These are phyloP conservation scores for Torymus auratus DNA, from an alignment of 2,888 invertebrate genomes.

Conservation along the genomic window DNA sequence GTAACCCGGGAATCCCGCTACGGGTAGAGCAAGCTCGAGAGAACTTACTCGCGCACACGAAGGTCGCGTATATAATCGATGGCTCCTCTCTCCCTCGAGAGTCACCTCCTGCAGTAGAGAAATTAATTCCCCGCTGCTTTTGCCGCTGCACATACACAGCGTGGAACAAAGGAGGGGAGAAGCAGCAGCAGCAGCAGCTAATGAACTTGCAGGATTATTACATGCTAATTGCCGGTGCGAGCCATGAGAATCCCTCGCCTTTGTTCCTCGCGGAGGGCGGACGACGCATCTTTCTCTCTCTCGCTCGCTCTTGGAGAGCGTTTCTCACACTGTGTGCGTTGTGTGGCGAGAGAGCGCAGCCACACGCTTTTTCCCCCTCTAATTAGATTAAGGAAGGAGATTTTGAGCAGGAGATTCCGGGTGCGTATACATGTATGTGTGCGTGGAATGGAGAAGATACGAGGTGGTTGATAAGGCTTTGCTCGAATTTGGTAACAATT, in stretches of 20 bases:
- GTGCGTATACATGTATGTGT: background rate
- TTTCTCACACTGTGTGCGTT: constrained; percentile 18
- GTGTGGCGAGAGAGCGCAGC: background rate
- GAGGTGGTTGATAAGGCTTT: background rate
- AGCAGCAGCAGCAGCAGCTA: constrained; percentile 25
- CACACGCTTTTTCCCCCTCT: constrained; percentile 14
- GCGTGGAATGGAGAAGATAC: background rate
- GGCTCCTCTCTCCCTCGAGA: constrained; percentile 9
- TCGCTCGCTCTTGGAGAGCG: no score
- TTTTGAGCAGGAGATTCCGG: background rate
- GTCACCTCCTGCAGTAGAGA: no score
- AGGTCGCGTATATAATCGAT: constrained; percentile 51
- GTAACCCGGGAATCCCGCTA: constrained; percentile 51
- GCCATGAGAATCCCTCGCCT: constrained; percentile 42
- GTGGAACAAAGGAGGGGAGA: constrained; percentile 38
- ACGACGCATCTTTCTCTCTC: no score
- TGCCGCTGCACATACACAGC: background rate
- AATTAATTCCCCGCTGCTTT: no score
- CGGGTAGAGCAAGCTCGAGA: constrained; percentile 4
- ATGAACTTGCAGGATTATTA: constrained; percentile 58
- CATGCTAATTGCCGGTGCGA: constrained; percentile 54
- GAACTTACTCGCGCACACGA: background rate
- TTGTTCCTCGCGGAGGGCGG: no score
- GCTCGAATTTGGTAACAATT: constrained; percentile 34
- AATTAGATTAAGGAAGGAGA: constrained; percentile 42